Conservation (phyloP, 1,140 invertebrate genomes). For the Mactra quadrangularis region DNA sequence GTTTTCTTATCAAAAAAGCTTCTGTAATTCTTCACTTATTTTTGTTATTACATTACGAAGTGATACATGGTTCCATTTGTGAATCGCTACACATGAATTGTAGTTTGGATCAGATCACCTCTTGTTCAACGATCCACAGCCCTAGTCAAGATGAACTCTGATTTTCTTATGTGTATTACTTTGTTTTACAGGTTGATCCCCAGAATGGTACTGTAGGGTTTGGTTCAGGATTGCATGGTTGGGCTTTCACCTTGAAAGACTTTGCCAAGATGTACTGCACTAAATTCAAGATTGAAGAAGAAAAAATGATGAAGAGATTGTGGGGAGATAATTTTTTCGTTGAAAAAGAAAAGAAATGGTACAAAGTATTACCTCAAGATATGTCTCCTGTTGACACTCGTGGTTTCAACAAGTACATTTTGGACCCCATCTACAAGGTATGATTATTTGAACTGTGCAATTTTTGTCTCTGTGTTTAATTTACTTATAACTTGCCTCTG, state of each 20-base stretch:
- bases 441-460: too few relatives aligned
- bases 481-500: too few relatives aligned
- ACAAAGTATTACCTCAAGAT: slow-evolving; percentile 93
- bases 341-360: slow-evolving; percentile 94
- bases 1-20: too few relatives aligned
- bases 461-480: too few relatives aligned
- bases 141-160: too few relatives aligned
- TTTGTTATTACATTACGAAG: too few relatives aligned
- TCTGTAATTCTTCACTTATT: too few relatives aligned
- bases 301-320: slow-evolving; percentile 96
- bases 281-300: slow-evolving; percentile 98
- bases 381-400: slow-evolving; percentile 88
- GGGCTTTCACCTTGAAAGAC: slow-evolving; percentile 99
- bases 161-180: too few relatives aligned
- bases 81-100: too few relatives aligned
- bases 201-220: slow-evolving; percentile 99
- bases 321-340: slow-evolving; percentile 99
- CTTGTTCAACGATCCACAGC: too few relatives aligned
- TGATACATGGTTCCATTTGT: too few relatives aligned
- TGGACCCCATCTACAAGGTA: slow-evolving; percentile 99
- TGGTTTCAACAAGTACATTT: slow-evolving; percentile 99
- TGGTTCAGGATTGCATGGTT: slow-evolving; percentile 99
- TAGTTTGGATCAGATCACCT: too few relatives aligned
- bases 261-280: slow-evolving; percentile 99
- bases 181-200: slow-evolving; percentile 92